Evolutionary conservation across 2,113 vertebrate species (phyloP).

Genomic region (Zosterops lateralis): DNA sequence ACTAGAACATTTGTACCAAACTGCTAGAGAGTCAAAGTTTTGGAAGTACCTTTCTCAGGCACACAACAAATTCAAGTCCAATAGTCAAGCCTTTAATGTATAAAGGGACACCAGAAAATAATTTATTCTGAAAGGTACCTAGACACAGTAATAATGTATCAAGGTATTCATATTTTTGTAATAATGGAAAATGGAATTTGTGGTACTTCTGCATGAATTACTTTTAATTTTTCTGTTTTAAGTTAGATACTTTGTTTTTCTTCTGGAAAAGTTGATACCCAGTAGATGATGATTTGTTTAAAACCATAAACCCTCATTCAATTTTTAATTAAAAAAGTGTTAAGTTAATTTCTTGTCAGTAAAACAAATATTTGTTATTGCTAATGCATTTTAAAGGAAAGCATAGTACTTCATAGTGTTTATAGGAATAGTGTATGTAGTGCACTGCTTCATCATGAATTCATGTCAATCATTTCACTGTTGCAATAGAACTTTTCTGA

Average conservation of each 20-base stretch:
- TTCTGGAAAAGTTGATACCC: not conserved
- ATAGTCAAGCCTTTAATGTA: not conserved
- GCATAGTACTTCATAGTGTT: not conserved
- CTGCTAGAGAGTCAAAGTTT: not conserved
- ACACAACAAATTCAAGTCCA: not conserved
- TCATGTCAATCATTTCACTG: not conserved
- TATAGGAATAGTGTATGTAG: not conserved
- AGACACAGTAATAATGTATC: not conserved
- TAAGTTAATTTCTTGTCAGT: constrained; percentile 32
- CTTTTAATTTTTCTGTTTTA: constrained; percentile 16
- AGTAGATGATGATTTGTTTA: constrained; percentile 33
- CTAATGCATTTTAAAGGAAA: constrained; percentile 46
- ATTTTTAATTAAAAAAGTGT: constrained; percentile 55
- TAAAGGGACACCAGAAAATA: not conserved
- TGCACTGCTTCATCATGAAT: not conserved
- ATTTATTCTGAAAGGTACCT: not conserved
- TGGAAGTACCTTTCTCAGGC: not conserved
- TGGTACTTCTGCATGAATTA: not conserved
- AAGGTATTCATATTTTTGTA: not conserved
- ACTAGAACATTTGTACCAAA: not conserved
- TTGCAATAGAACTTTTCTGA: not conserved
- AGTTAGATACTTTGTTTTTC: constrained; percentile 20
- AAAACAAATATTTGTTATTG: constrained; percentile 60
- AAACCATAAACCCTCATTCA: constrained; percentile 9
- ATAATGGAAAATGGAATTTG: constrained; percentile 1